Evolutionary conservation across 1,140 invertebrate species (phyloP), one percentile per base, ranked within the genome.

Genomic region (Drosophila auraria): DNA sequence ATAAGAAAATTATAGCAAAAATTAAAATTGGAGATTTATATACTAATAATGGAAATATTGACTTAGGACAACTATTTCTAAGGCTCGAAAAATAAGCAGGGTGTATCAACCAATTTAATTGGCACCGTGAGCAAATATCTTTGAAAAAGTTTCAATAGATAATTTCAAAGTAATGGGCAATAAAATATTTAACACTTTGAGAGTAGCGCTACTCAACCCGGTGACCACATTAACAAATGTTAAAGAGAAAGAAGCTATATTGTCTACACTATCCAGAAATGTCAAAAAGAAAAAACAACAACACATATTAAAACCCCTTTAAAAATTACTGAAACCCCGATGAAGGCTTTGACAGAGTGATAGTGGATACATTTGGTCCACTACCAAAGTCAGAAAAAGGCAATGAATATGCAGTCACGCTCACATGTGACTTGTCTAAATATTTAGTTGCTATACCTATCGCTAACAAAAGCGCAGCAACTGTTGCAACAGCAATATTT

Each of bases 321-420:
- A 20, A 20, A 20, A 20, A 20, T 20, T 20, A 20, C 20, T 20
- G 20, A 20, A 20, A 20, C 20, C 20, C 20, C 20, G 20, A 20
- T 20, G 20, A 20, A 20, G 25, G 17, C 66, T 40, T 60, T 7
- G 72, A 69, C 51, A 75, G 30, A 58, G 72, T 75, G 44, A 62
- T 74, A 40, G 50, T 74, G 14, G 72, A 66, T 53, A 69, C 59
- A 1, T 53, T 76, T 23, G 80, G 80, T 49, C 62, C 76, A 44
- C 53, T 80, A 20, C 58, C 56, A 33, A 57, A 30, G 49, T 64
- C 65, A 20, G 51, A 81, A 20, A 61, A 51, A 17, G 64, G 64
- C 20, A 20, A 20, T 20, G 20, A 20, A 20, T 20, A 20, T 20
- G 20, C 20, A 20, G 20, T 20, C 20, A 20, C 20, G 20, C 20